Evolutionary conservation across 2,797 vertebrate genomes (phyloP), one percentile per base, ranked within the genome.

Genomic region (Pogonophryne albipinna): DNA sequence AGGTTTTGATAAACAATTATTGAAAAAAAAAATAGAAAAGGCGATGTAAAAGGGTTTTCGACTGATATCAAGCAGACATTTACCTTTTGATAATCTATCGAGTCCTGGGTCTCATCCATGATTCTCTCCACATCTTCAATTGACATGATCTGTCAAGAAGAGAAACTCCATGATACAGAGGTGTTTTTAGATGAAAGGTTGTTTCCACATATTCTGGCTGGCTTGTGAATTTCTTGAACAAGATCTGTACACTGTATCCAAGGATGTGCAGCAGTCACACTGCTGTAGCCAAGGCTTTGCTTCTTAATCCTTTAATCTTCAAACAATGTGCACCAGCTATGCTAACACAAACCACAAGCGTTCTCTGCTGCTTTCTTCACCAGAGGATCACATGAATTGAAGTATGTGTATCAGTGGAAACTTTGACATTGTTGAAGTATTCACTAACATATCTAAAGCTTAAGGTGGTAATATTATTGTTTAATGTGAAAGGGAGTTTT

Each of bases 101-200:
- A 94, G 14, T 99, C 97, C 71, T 98, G 96, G 0, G 97, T 99
- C 85, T 99, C 98, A 27, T 98, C 98, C 82, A 99, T 94, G 46
- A 98, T 97, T 84, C 95, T 94, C 88, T 99, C 97, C 87, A 98
- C 98, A 14, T 98, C 97, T 71, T 99, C 97, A 71, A 98, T 90
- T 58, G 97, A 97, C 98, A 99, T 97, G 55, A 98, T 96, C 98
- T 99, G 66, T 76, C 51, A 76, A 68, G 23, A 47, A 60, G 46
- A 81, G 58, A 50, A 72, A 47, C 17, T 13, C 1, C 15, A 41
- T 17, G n/a, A 75, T 52, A 78, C 2, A 71, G 15, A 74, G 27
- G 27, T 55, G 9, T 75, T 57, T 49, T 59, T 42, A 20, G 13
- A 66, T 56, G 27, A 60, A 68, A 78, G 50, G 8, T 63, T 58